phyloP scores from a whole-genome alignment of 1,140 invertebrate genomes.

The Meloidogyne exigua region DNA sequence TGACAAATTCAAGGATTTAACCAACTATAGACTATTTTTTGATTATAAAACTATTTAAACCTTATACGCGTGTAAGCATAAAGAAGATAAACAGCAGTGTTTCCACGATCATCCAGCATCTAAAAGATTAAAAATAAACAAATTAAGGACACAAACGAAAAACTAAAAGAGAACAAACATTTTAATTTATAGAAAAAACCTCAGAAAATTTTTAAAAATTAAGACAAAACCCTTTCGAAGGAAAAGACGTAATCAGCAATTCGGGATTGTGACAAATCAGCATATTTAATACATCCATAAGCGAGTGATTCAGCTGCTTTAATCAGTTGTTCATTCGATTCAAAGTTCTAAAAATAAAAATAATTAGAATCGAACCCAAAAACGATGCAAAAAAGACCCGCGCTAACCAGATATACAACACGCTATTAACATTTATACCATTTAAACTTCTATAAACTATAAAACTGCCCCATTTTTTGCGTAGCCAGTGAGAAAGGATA shows the following conservation, averaged over 20 bases:
- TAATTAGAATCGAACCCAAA: neutral
- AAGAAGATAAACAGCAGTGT: slow-evolving; percentile 94
- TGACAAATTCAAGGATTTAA: neutral
- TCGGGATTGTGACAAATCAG: slow-evolving; percentile 89
- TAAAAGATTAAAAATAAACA: slow-evolving; percentile 64
- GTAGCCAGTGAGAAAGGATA: no score
- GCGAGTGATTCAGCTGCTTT: slow-evolving; percentile 84
- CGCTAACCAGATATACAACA: no score
- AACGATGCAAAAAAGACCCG: no score
- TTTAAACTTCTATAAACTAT: neutral
- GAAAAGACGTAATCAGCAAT: slow-evolving; percentile 95
- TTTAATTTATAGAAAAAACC: slow-evolving; percentile 6
- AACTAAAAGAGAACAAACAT: no score
- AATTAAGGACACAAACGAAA: no score
- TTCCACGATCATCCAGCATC: slow-evolving; percentile 98
- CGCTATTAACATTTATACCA: no score
- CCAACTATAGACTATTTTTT: no score
- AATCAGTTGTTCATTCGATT: slow-evolving; percentile 76
- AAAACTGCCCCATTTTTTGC: no score
- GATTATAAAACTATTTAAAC: slow-evolving; percentile 67
- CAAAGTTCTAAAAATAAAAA: slow-evolving; percentile 70
- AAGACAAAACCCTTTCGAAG: slow-evolving; percentile 78
- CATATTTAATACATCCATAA: slow-evolving; percentile 98
- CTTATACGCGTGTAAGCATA: slow-evolving; percentile 92
- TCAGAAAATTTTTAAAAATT: no score